phyloP scores from a whole-genome alignment of 2,113 vertebrate genomes.

The Vanacampus margaritifer region DNA sequence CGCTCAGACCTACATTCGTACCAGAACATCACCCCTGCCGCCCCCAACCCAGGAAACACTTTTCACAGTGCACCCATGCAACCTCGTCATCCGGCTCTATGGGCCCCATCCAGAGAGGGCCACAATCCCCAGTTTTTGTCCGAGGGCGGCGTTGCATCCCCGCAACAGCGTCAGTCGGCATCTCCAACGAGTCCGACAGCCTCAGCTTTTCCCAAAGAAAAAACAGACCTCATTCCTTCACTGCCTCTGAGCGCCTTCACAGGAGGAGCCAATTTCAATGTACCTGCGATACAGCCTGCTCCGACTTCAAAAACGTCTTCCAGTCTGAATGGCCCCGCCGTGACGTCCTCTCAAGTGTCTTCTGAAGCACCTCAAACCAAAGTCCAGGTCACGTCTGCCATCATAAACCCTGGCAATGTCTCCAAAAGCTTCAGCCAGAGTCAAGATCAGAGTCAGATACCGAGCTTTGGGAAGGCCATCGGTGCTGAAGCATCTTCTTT shows the following conservation, averaged over 20 bases:
- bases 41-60: constrained; percentile 38
- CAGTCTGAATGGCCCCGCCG: constrained; percentile 51
- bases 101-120: constrained; percentile 48
- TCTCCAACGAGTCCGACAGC: constrained; percentile 22
- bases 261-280: constrained; percentile 46
- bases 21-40: constrained; percentile 38
- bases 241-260: constrained; percentile 62
- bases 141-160: constrained; percentile 28
- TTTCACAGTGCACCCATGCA: constrained; percentile 38
- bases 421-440: constrained; percentile 40
- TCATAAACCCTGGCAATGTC: constrained; percentile 17
- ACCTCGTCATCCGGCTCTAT: constrained; percentile 37
- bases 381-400: constrained; percentile 16
- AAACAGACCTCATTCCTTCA: constrained; percentile 38
- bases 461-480: constrained; percentile 14
- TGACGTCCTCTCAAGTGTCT: constrained; percentile 14
- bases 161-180: constrained; percentile 4
- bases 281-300: constrained; percentile 33
- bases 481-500: constrained; percentile 29
- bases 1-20: constrained; percentile 41
- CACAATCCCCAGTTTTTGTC: constrained; percentile 37
- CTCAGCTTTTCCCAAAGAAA: constrained; percentile 17
- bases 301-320: constrained; percentile 17
- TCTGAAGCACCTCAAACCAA: constrained; percentile 36
- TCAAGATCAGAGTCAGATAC: constrained; percentile 35